These are phyloP conservation scores for Hippopotamus amphibius DNA, from an alignment of 2,113 vertebrate species.

Conservation along the genomic window DNA sequence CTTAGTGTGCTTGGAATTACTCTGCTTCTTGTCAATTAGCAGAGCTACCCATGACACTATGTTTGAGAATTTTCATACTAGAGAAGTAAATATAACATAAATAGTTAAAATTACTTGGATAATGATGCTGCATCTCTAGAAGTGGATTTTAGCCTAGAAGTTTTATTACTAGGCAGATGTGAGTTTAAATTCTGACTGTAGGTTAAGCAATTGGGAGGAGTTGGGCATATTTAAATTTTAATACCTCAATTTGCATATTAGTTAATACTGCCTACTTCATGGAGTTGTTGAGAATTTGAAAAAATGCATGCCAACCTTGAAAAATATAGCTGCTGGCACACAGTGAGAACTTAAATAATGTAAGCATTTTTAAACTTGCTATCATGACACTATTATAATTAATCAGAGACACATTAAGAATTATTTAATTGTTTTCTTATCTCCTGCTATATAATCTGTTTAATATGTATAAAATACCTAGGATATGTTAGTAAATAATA, in stretches of 20 bases:
- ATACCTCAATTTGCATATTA: background rate
- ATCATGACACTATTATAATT: conserved; percentile 19
- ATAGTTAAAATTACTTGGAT: background rate
- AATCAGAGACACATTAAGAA: background rate
- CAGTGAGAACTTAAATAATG: background rate
- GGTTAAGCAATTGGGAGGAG: background rate
- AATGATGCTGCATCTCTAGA: background rate
- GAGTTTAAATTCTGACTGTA: background rate
- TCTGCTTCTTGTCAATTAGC: background rate
- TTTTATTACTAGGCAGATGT: background rate
- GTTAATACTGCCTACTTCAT: background rate
- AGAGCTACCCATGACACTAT: background rate
- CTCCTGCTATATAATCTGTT: background rate
- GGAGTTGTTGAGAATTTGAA: background rate
- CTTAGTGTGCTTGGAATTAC: background rate
- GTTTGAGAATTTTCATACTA: background rate
- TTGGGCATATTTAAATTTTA: background rate
- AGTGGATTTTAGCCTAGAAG: background rate
- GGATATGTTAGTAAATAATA: background rate
- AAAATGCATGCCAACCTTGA: background rate
- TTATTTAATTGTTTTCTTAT: background rate
- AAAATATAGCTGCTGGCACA: background rate
- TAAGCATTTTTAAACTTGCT: background rate
- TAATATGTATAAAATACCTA: background rate
- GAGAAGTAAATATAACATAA: background rate